Conservation (phyloP, 1,140 invertebrate species). For the Magallana angulata region DNA sequence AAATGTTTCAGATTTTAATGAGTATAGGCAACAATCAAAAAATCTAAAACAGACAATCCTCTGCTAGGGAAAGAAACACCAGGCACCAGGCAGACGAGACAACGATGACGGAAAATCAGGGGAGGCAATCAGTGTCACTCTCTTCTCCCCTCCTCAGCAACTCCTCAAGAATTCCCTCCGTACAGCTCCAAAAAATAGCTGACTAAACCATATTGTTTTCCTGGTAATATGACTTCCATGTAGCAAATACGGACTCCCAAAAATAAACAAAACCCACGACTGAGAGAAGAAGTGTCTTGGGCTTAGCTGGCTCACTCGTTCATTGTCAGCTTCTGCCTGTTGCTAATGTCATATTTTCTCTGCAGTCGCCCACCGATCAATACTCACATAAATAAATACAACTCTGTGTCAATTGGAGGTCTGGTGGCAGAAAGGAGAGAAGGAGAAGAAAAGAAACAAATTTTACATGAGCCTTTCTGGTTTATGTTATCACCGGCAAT, state of each 20-base stretch:
- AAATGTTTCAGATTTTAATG: neutral
- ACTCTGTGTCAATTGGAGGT: slow-evolving; percentile 19
- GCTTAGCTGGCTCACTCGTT: neutral
- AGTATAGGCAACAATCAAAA: neutral
- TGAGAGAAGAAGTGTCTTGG: neutral
- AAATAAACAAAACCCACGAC: neutral
- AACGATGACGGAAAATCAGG: neutral
- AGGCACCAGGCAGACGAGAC: neutral
- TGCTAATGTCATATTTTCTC: slow-evolving; percentile 38
- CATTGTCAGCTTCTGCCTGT: slow-evolving; percentile 9
- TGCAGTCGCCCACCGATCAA: slow-evolving; percentile 9
- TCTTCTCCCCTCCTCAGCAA: neutral
- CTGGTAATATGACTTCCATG: slow-evolving; percentile 8
- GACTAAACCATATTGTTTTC: slow-evolving; percentile 10
- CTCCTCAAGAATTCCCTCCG: slow-evolving; percentile 3
- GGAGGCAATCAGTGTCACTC: neutral
- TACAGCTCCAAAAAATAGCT: neutral
- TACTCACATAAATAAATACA: slow-evolving; percentile 22
- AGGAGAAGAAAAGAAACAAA: neutral
- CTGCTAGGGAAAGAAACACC: neutral
- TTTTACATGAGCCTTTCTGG: neutral
- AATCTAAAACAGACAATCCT: neutral
- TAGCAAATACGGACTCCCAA: neutral
- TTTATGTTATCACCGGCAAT: neutral
- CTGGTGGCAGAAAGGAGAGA: neutral